These are phyloP conservation scores for Ia io DNA, from an alignment of 2,113 vertebrate genomes.

Conservation along the genomic window DNA sequence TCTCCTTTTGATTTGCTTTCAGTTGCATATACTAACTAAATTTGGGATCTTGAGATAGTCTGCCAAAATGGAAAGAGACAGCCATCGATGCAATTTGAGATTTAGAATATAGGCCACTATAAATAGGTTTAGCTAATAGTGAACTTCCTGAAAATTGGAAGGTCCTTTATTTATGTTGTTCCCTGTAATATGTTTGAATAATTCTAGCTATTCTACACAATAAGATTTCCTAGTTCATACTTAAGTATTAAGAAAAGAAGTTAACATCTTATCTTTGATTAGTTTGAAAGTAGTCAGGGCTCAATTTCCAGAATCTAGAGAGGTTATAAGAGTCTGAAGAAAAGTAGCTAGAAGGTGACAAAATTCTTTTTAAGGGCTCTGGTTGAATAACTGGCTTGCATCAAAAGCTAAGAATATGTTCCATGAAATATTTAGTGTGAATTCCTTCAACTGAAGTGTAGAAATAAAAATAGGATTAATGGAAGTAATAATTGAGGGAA, in stretches of 20 bases:
- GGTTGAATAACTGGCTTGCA: not conserved
- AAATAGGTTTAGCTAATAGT: not conserved
- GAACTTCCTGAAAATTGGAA: not conserved
- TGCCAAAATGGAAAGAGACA: not conserved
- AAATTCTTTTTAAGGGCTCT: not conserved
- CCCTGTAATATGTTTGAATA: not conserved
- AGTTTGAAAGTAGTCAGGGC: not conserved
- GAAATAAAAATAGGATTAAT: not conserved
- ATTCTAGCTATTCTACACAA: not conserved
- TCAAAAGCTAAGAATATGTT: not conserved
- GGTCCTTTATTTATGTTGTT: not conserved
- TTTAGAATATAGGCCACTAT: not conserved
- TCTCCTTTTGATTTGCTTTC: not conserved
- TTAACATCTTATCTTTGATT: not conserved
- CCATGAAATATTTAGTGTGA: conserved; percentile 12
- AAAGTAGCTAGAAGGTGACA: not conserved
- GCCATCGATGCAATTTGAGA: not conserved
- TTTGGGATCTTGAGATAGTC: not conserved
- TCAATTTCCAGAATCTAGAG: not conserved
- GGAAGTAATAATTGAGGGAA: not conserved
- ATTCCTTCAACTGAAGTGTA: not conserved
- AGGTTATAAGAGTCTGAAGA: not conserved
- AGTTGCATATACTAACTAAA: not conserved
- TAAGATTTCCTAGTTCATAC: not conserved
- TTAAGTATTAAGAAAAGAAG: not conserved